Evolutionary conservation across 2,113 vertebrate genomes (phyloP), one percentile per base, ranked within the genome.

Genomic region (Empidonax alnorum): DNA sequence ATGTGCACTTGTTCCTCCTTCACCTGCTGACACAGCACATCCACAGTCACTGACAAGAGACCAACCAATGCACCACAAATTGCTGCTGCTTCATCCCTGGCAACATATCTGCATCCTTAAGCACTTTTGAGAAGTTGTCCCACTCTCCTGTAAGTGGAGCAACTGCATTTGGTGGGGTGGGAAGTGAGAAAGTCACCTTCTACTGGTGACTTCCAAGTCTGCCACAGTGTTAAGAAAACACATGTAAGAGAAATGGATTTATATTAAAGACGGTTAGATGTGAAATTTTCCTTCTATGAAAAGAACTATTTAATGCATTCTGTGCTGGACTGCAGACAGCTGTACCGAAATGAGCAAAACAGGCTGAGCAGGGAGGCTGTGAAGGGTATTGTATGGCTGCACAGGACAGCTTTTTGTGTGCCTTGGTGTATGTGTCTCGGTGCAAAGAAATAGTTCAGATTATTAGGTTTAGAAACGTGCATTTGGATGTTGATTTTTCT

Each of bases 191-290:
- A 66, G 49, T 12, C 69, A 71, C 25, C 39, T 77, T 52, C 69
- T 66, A 63, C 44, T 80, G 41, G 28, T 25, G 31, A 47, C 24
- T 69, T 85, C 71, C 47, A 80, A 41, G 35, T 50, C 63, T 71
- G 46, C 33, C 62, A 28, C 63, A 31, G 27, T 8, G 14, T 18
- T 59, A 35, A 4, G 23, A 87, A 71, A 93, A 58, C 0, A 1
- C 0, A 0, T 8, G 3, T 14, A 18, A 4, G 24, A 61, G 39
- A 76, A 18, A 18, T 0, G 6, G 14, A 14, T 81, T 94, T 63
- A 21, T 73, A 44, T 69, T 72, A 75, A 81, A 81, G 56, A 55
- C 35, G 33, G 35, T 27, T 59, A 59, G 25, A 78, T 59, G 39
- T 66, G 47, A 92, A 71, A 73, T 1, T 2, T 66, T 74, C 50